Base-by-base conservation (phyloP, 2,113 vertebrate species). In the Cynocephalus volans region DNA sequence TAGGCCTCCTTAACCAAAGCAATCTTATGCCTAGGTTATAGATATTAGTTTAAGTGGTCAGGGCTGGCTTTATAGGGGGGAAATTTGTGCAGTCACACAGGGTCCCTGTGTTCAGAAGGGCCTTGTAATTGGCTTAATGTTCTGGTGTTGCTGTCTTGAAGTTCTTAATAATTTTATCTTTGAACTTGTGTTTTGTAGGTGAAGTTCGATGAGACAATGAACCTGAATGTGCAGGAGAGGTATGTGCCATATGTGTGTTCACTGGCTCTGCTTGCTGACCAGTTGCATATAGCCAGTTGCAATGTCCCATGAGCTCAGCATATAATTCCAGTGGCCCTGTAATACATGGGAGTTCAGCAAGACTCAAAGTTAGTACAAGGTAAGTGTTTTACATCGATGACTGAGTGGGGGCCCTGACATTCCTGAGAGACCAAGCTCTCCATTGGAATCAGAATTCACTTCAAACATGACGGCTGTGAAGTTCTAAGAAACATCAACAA, bases 171-270 rank as follows among this genome's bases (percentile, higher is more conserved):
- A 48, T 62, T 86, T 52, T 33, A 12, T 64, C 17, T 45, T 88
- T 24, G 48, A 73, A n/a, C 3, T 56, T 54, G 33, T 45, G 31
- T n/a, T 67, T 82, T 26, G 3, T 26, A 76, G 64, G 23, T 62
- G 41, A 77, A 28, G n/a, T n/a, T 83, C 21, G 7, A 41, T 45
- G 33, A 83, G 50, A 77, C 33, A 23, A 21, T n/a, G n/a, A 75
- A 90, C 0, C 0, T 19, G 11, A 1, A 0, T 11, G 33, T 67
- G 13, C 23, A 79, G 13, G 18, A 41, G 56, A 26, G 3, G 4
- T 54, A 12, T 17, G 17, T 8, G 26, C 15, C 24, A 21, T 33
- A 11, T 45, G 23, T 69, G 6, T 50, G 8, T 50, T n/a, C 10
- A 5, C 13, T 60, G 19, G 28, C 9, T 24, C 52, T 81, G 14